phyloP scores from a whole-genome alignment of 1,140 invertebrate species.

The Anastrepha obliqua region DNA sequence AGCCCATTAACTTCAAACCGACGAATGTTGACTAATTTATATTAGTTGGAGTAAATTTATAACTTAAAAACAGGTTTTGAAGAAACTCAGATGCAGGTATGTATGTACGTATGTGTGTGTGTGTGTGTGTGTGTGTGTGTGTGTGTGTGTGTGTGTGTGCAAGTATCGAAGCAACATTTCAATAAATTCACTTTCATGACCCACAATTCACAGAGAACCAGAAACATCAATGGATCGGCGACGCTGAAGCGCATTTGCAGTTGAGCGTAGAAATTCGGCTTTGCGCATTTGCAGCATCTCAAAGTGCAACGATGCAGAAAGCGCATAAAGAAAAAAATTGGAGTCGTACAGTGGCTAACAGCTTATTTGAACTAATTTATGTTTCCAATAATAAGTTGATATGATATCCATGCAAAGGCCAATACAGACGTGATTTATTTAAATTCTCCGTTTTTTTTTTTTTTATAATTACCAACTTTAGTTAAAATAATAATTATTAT shows the following conservation, averaged over 20 bases:
- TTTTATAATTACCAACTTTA: no score
- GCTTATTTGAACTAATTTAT: no score
- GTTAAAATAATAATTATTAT: no score
- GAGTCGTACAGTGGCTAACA: no score
- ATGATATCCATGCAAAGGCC: no score
- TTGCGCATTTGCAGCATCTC: neutral
- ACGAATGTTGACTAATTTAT: no score
- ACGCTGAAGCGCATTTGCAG: neutral
- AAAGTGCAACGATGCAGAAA: neutral
- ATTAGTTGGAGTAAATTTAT: neutral
- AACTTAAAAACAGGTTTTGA: neutral
- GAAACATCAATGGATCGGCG: slow-evolving; percentile 16
- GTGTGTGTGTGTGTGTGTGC: neutral
- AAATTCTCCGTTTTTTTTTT: no score
- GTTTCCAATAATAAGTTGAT: no score
- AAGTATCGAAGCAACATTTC: slow-evolving; percentile 5
- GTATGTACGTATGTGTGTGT: neutral
- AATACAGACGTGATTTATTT: no score
- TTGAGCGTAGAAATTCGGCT: neutral
- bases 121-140: neutral
- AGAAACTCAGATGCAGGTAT: neutral
- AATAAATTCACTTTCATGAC: slow-evolving; percentile 49
- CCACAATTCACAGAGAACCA: slow-evolving; percentile 13
- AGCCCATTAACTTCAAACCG: no score
- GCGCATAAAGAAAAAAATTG: neutral